Conservation (phyloP, 2,113 vertebrate genomes). For the Acanthisitta chloris region DNA sequence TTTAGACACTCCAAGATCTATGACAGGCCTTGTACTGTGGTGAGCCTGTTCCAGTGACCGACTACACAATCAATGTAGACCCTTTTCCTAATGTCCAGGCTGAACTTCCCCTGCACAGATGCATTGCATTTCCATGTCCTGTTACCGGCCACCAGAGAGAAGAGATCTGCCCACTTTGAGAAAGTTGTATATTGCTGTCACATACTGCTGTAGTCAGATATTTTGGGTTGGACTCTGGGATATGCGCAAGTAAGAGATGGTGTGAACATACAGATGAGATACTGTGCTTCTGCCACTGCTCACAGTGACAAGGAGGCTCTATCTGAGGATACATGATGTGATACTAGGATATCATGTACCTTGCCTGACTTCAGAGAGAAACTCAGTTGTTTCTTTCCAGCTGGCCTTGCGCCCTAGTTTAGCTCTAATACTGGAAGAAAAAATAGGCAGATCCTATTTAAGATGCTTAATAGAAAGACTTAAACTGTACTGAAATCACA, state of each 20-base stretch:
- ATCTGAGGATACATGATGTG: no score
- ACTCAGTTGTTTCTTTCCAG: background rate
- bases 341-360: no score
- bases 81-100: background rate
- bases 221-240: background rate
- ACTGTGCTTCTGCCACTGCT: background rate
- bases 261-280: background rate
- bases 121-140: background rate
- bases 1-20: background rate
- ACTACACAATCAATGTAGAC: background rate
- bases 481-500: background rate
- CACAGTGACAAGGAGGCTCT: background rate
- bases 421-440: background rate
- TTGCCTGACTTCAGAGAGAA: background rate
- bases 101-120: background rate
- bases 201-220: background rate
- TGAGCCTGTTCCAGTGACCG: background rate
- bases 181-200: background rate
- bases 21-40: background rate
- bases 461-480: background rate
- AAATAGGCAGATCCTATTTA: background rate
- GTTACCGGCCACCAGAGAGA: no score
- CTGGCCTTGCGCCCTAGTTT: background rate
- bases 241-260: fast-evolving
- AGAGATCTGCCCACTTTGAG: no score